Evolutionary conservation across 2,888 invertebrate genomes (phyloP).

Genomic region (Ryuthela nishihirai): DNA sequence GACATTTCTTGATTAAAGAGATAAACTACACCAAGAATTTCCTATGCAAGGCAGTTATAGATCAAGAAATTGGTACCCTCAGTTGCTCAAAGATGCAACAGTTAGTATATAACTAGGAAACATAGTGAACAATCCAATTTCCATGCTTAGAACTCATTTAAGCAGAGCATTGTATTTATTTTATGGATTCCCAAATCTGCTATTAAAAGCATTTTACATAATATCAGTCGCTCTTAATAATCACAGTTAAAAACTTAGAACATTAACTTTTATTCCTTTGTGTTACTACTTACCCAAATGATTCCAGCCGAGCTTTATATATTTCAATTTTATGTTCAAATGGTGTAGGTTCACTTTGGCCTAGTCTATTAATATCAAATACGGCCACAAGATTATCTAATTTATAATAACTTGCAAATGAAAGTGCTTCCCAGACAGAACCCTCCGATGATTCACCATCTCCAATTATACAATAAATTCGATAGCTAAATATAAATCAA

Average conservation of each 20-base stretch:
- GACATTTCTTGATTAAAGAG: too few relatives aligned
- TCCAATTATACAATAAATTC: slow-evolving; percentile 92
- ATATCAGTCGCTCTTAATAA: not conserved
- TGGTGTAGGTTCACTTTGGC: slow-evolving; percentile 93
- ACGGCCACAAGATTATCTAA: slow-evolving; percentile 95
- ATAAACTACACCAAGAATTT: too few relatives aligned
- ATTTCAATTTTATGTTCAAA: slow-evolving; percentile 86
- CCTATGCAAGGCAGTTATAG: too few relatives aligned
- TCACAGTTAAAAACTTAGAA: not conserved
- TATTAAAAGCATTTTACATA: not conserved
- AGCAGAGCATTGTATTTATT: not conserved
- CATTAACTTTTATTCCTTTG: not conserved
- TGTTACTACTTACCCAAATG: slow-evolving; percentile 66
- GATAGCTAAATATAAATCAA: slow-evolving; percentile 53
- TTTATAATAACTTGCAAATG: slow-evolving; percentile 91
- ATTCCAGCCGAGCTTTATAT: slow-evolving; percentile 76
- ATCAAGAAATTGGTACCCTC: too few relatives aligned
- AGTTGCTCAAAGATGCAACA: too few relatives aligned
- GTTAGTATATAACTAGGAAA: too few relatives aligned
- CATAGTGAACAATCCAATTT: too few relatives aligned
- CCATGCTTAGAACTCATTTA: too few relatives aligned
- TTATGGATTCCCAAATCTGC: too few relatives aligned
- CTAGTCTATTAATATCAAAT: slow-evolving; percentile 94
- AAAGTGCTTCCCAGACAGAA: slow-evolving; percentile 93
- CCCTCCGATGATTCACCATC: slow-evolving; percentile 99